phyloP scores from a whole-genome alignment of 1,140 invertebrate species.

The Wiebesia pumilae region DNA sequence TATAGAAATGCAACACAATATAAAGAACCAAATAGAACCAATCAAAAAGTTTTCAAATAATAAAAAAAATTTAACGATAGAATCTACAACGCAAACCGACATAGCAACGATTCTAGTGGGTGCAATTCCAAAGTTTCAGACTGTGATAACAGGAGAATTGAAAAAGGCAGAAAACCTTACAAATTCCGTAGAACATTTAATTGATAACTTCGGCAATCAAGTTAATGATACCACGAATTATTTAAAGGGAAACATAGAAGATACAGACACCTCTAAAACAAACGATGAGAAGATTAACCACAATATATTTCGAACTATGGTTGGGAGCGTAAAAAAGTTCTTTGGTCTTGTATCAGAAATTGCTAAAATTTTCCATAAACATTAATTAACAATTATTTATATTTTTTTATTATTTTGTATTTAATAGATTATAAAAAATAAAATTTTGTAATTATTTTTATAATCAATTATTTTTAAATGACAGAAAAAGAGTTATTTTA shows the following conservation, averaged over 20 bases:
- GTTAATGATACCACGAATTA: slow-evolving; percentile 48
- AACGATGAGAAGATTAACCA: slow-evolving; percentile 39
- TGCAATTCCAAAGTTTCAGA: slow-evolving; percentile 60
- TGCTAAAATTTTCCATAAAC: slow-evolving; percentile 49
- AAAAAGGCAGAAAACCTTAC: slow-evolving; percentile 59
- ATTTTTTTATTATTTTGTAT: neutral
- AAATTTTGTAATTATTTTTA: neutral
- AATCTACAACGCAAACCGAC: slow-evolving; percentile 26
- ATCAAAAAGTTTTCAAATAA: neutral
- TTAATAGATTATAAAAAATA: neutral
- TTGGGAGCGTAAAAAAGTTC: slow-evolving; percentile 62
- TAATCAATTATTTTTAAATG: too few relatives aligned
- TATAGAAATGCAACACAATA: neutral
- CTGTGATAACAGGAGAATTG: slow-evolving; percentile 57
- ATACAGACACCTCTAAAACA: slow-evolving; percentile 6
- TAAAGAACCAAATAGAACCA: neutral
- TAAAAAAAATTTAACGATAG: neutral
- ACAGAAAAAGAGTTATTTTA: too few relatives aligned
- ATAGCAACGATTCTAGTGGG: slow-evolving; percentile 57
- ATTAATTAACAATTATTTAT: slow-evolving; percentile 27
- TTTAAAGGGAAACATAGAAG: slow-evolving; percentile 13
- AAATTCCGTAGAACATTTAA: slow-evolving; percentile 59
- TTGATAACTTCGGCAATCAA: slow-evolving; percentile 59
- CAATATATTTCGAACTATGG: slow-evolving; percentile 54
- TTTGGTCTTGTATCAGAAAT: slow-evolving; percentile 59